Conservation (phyloP, 2,113 vertebrate genomes). For the Passer montanus region DNA sequence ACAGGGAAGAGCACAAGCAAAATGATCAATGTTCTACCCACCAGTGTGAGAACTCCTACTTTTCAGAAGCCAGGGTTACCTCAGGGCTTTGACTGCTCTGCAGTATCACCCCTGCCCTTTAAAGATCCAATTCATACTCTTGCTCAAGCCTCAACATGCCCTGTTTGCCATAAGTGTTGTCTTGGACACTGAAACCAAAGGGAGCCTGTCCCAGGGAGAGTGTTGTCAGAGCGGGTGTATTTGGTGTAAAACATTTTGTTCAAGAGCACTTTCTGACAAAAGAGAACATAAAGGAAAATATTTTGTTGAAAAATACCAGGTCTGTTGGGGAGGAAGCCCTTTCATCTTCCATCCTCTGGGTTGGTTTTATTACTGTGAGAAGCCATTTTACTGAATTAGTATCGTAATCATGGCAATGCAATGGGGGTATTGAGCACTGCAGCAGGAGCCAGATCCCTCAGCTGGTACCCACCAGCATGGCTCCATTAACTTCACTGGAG, state of each 20-base stretch:
- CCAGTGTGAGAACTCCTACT: not conserved
- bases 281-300: slow-evolving; percentile 16
- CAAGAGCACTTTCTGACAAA: not conserved
- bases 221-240: not conserved
- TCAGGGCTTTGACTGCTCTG: not conserved
- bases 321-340: not conserved
- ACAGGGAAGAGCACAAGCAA: not conserved
- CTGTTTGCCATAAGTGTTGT: accelerated
- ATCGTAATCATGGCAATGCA: slow-evolving; percentile 19
- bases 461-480: slow-evolving; percentile 28
- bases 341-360: slow-evolving; percentile 49
- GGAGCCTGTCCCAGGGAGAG: not conserved
- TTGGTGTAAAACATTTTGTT: not conserved
- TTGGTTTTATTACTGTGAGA: not conserved
- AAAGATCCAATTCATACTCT: not conserved
- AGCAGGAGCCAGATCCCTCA: slow-evolving; percentile 48
- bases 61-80: not conserved
- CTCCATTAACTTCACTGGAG: slow-evolving; percentile 49
- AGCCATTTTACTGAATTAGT: slow-evolving; percentile 57
- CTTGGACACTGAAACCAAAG: not conserved
- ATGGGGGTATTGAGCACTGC: not conserved
- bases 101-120: not conserved
- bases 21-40: not conserved
- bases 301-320: slow-evolving; percentile 6
- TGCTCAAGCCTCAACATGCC: not conserved